Conservation (phyloP, 2,888 invertebrate genomes). For the Pristionchus exspectatus region DNA sequence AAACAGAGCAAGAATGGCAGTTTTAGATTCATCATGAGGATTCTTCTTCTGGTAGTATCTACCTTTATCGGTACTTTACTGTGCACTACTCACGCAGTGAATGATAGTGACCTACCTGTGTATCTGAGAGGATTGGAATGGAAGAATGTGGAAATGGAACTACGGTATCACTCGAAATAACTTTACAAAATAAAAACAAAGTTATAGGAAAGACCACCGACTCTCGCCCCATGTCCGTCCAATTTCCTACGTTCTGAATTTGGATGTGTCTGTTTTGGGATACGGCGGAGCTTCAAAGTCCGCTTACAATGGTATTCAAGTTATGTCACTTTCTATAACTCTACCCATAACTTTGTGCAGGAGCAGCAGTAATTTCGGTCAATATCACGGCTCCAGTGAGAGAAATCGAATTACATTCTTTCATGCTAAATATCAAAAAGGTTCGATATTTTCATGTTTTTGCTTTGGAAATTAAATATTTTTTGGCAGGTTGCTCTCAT, state of each 20-base stretch:
- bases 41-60: background rate
- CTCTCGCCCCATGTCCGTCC: background rate
- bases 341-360: background rate
- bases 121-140: constrained; percentile 1
- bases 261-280: constrained; percentile 5
- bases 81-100: no score
- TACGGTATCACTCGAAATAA: background rate
- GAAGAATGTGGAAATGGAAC: constrained; percentile 1
- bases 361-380: background rate
- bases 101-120: background rate
- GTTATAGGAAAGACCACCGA: background rate
- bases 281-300: background rate
- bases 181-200: no score
- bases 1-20: background rate
- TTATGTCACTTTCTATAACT: background rate
- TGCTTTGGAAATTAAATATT: no score
- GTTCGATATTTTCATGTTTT: background rate
- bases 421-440: background rate
- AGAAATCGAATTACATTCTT: background rate
- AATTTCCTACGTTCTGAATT: background rate
- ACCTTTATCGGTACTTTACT: no score
- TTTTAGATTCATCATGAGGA: background rate
- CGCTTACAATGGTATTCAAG: background rate
- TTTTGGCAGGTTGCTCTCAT: background rate
- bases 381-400: background rate